These are phyloP conservation scores for Oreohelix idahoensis DNA, from an alignment of 1,140 invertebrate species.

Conservation along the genomic window DNA sequence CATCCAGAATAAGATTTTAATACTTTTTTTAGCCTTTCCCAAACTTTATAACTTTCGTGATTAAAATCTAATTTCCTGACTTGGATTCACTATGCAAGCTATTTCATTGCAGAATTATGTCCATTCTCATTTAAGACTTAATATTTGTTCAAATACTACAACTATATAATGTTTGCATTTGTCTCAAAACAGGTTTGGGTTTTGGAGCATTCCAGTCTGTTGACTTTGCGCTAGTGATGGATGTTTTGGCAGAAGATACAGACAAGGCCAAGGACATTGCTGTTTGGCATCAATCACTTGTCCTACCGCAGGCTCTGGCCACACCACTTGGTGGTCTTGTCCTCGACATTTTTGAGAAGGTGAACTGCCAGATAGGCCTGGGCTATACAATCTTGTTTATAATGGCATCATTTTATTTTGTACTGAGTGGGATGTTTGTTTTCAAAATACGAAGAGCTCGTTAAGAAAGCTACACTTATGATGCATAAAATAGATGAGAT, in stretches of 20 bases:
- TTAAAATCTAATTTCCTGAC: no score
- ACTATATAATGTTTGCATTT: no score
- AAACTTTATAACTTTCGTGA: no score
- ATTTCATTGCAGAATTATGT: no score
- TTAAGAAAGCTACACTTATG: no score
- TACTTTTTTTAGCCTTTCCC: no score
- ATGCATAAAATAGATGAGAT: no score
- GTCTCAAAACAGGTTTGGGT: constrained; percentile 57
- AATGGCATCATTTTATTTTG: constrained; percentile 66
- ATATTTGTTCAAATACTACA: no score
- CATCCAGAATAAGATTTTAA: no score
- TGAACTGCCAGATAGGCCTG: constrained; percentile 68
- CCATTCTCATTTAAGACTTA: no score
- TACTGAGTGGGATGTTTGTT: constrained; percentile 68
- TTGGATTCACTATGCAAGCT: no score
- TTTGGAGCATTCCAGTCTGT: constrained; percentile 70
- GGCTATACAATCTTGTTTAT: constrained; percentile 70
- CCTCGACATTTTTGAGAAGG: constrained; percentile 68
- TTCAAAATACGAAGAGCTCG: constrained; percentile 59
- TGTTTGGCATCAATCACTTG: constrained; percentile 71
- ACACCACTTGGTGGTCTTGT: constrained; percentile 70
- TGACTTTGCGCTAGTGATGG: constrained; percentile 72
- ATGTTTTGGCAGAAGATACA: constrained; percentile 67
- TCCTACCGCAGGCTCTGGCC: constrained; percentile 70
- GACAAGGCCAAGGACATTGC: constrained; percentile 72